A percentile compares a stretch with the other conserved stretches of the same genome.
Conservation (phyloP, 2,797 vertebrate genomes). For the Typhlichthys eigenmanni region DNA sequence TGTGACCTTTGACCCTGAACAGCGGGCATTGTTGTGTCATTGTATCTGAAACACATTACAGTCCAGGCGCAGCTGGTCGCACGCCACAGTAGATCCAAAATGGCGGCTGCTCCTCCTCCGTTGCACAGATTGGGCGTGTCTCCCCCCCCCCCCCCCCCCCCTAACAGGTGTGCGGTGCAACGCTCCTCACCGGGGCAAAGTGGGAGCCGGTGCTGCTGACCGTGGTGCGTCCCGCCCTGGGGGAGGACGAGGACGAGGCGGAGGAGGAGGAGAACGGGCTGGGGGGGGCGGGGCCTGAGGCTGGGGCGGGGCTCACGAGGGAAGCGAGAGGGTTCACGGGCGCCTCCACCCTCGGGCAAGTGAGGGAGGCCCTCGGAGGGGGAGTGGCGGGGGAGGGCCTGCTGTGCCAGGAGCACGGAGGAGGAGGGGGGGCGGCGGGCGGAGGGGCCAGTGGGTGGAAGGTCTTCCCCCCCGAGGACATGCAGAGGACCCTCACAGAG, state of each 20-base stretch:
- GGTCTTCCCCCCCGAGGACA: constrained; percentile 76
- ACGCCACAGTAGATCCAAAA: neutral
- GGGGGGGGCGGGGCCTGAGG: constrained; percentile 35
- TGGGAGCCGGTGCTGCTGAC: constrained; percentile 89
- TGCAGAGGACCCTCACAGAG: constrained; percentile 84
- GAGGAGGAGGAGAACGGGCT: constrained; percentile 24
- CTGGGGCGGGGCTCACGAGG: constrained; percentile 66
- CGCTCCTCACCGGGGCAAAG: constrained; percentile 77
- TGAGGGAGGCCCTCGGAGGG: constrained; percentile 61
- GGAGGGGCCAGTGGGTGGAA: constrained; percentile 83
- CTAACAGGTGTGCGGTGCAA: constrained; percentile 83
- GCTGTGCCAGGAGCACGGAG: constrained; percentile 75
- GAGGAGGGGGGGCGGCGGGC: constrained; percentile 28
- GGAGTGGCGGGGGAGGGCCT: constrained; percentile 72
- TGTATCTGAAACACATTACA: too few relatives aligned
- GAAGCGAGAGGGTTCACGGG: constrained; percentile 72
- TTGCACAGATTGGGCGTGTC: neutral
- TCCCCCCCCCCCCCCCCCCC: neutral
- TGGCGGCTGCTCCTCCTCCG: neutral
- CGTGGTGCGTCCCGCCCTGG: constrained; percentile 76
- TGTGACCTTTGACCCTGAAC: too few relatives aligned
- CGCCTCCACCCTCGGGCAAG: constrained; percentile 67
- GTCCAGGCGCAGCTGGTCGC: neutral
- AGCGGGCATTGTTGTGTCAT: too few relatives aligned
- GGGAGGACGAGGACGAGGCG: constrained; percentile 42